Evolutionary conservation across 1,140 invertebrate genomes (phyloP).

Genomic region (Callitettix versicolor): DNA sequence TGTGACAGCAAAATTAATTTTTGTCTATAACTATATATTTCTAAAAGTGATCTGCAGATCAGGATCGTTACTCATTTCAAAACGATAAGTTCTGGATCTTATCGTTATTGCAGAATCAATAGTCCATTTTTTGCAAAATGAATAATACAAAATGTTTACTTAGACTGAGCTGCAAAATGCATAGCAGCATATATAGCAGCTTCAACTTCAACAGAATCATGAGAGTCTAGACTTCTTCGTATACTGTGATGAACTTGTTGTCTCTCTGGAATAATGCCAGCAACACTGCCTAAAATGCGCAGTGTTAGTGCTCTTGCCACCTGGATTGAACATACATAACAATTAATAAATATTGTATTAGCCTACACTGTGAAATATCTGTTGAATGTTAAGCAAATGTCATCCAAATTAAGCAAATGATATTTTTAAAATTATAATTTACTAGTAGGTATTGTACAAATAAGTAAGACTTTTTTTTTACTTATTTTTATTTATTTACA

Average conservation of each 20-base stretch:
- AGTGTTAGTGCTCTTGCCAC: conserved; percentile 82
- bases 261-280: conserved; percentile 83
- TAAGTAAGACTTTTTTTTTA: too few species aligned
- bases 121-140: too few species aligned
- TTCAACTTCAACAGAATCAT: conserved; percentile 90
- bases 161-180: conserved; percentile 85
- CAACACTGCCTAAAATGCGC: conserved; percentile 81
- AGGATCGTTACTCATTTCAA: too few species aligned
- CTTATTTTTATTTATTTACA: too few species aligned
- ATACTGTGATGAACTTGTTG: conserved; percentile 94
- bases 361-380: too few species aligned
- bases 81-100: too few species aligned
- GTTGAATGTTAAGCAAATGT: not conserved
- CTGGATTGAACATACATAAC: conserved; percentile 17
- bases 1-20: too few species aligned
- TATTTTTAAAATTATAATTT: not conserved
- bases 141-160: conserved; percentile 36
- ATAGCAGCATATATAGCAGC: conserved; percentile 91
- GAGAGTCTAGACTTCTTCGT: conserved; percentile 80
- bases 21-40: too few species aligned
- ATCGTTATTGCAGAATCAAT: too few species aligned
- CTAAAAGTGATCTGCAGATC: too few species aligned
- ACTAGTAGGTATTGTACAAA: too few species aligned
- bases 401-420: not conserved
- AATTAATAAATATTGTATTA: too few species aligned